These are phyloP conservation scores for Rhombomys opimus DNA, from an alignment of 2,113 vertebrate species.

Conservation along the genomic window DNA sequence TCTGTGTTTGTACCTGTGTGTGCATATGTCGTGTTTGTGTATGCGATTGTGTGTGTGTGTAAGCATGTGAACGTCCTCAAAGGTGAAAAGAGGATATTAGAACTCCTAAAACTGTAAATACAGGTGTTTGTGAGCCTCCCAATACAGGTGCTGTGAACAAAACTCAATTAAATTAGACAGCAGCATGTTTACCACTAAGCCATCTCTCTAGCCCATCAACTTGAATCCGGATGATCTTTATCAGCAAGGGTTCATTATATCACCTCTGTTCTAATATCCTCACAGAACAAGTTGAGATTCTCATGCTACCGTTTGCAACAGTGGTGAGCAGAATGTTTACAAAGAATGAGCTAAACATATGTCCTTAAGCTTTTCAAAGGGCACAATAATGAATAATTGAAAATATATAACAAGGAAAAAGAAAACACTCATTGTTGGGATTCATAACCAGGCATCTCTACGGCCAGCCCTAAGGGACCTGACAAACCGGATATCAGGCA, in stretches of 20 bases:
- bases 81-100: neutral
- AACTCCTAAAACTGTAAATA: neutral
- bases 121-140: rapidly evolving
- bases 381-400: neutral
- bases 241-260: neutral
- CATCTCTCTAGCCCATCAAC: neutral
- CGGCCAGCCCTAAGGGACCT: no score
- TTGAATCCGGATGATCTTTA: constrained; percentile 4
- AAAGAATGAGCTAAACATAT: neutral
- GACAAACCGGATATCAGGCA: no score
- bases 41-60: neutral
- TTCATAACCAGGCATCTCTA: no score
- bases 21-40: neutral
- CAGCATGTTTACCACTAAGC: neutral
- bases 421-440: no score
- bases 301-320: neutral
- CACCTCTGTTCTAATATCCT: neutral
- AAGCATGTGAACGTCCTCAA: neutral
- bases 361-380: neutral
- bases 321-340: neutral
- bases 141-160: no score
- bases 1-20: neutral
- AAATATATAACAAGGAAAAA: neutral
- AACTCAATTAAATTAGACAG: no score
- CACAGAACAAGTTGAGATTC: neutral